A percentile compares a stretch with the other conserved stretches of the same genome.
Evolutionary conservation across 2,797 vertebrate species (phyloP).

Genomic region (Semotilus atromaculatus): DNA sequence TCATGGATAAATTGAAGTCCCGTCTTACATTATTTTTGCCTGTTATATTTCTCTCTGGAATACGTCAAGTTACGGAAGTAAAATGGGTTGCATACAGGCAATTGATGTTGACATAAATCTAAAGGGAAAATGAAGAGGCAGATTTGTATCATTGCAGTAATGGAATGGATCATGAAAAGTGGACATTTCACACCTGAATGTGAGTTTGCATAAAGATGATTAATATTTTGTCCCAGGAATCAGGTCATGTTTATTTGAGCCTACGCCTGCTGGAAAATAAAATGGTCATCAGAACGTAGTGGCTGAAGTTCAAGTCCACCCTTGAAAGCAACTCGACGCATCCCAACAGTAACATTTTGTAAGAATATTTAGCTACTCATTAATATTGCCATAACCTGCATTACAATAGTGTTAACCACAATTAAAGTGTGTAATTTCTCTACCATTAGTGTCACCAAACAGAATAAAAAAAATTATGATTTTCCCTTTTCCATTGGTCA

Average conservation of each 20-base stretch:
- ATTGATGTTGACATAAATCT: neutral
- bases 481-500: neutral
- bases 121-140: neutral
- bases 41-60: neutral
- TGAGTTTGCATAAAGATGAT: neutral
- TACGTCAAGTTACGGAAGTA: neutral
- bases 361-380: neutral
- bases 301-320: neutral
- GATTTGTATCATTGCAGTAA: neutral
- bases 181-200: neutral
- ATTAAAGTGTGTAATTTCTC: neutral
- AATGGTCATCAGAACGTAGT: neutral
- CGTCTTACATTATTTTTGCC: too few relatives aligned
- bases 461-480: too few relatives aligned
- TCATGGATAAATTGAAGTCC: neutral
- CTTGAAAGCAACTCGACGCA: neutral
- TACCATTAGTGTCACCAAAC: neutral
- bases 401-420: neutral
- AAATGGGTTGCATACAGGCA: neutral
- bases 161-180: neutral
- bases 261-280: neutral
- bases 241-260: slow-evolving; percentile 8
- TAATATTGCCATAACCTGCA: neutral
- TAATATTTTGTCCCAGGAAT: neutral
- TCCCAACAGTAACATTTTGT: neutral